phyloP scores from a whole-genome alignment of 2,888 invertebrate species.

The Caradrina clavipalpis region DNA sequence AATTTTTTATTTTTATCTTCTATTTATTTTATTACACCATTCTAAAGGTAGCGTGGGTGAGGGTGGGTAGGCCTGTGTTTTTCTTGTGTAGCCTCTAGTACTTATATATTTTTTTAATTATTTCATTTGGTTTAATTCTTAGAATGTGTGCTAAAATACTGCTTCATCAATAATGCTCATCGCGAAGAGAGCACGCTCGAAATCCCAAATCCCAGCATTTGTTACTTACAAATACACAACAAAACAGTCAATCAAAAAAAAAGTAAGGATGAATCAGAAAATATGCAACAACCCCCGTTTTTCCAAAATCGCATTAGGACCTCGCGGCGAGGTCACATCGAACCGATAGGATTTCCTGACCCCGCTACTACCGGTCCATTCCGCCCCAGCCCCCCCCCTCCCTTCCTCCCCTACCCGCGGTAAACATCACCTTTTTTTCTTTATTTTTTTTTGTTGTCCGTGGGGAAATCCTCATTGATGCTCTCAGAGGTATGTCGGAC shows the following conservation, averaged over 20 bases:
- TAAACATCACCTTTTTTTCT: no score
- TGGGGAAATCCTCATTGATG: no score
- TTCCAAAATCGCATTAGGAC: slow-evolving; percentile 18
- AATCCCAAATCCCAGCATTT: neutral
- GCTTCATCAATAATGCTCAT: no score
- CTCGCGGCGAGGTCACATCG: slow-evolving; percentile 24
- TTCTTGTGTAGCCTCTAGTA: no score
- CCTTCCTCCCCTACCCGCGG: slow-evolving; percentile 3
- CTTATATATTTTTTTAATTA: neutral
- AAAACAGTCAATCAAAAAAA: neutral
- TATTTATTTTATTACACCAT: no score
- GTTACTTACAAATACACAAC: neutral
- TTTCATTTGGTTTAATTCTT: neutral
- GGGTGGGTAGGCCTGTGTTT: no score
- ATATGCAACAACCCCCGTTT: slow-evolving; percentile 9
- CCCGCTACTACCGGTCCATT: slow-evolving; percentile 18
- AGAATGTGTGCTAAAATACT: no score
- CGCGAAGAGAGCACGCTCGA: no score
- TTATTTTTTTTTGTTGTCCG: no score
- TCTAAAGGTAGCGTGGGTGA: no score
- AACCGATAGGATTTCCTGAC: slow-evolving; percentile 42
- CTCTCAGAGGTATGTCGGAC: no score
- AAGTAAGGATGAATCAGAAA: neutral
- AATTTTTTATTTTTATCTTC: no score
- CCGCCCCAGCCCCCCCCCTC: slow-evolving; percentile 1